phyloP scores from a whole-genome alignment of 2,888 invertebrate species.

The Trachelus tabidus region DNA sequence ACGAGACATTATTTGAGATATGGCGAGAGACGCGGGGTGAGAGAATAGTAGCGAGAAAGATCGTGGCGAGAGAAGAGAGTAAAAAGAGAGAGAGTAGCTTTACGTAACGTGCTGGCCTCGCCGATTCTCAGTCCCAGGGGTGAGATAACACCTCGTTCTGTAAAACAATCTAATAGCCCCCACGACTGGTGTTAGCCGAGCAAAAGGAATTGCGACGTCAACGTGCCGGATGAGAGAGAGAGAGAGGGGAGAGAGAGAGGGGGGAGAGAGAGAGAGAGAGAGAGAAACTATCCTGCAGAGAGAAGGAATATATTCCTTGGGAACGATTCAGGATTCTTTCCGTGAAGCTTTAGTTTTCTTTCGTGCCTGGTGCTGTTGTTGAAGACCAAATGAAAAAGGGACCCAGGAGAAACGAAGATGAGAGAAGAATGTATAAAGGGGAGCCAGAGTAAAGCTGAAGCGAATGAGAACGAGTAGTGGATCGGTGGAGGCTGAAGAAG shows the following conservation, averaged over 20 bases:
- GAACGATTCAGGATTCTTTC: not conserved
- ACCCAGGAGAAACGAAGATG: not conserved
- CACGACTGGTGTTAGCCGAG: slow-evolving; percentile 31
- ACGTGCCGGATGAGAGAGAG: not conserved
- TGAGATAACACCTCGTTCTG: slow-evolving; percentile 36
- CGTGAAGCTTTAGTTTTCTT: not conserved
- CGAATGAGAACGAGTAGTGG: not conserved
- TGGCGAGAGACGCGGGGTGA: not conserved
- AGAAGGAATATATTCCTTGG: not conserved
- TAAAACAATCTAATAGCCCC: slow-evolving; percentile 39
- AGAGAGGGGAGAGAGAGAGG: not conserved
- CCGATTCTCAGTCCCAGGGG: slow-evolving; percentile 32
- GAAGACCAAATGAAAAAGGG: not conserved
- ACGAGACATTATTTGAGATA: not conserved
- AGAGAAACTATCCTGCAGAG: not conserved
- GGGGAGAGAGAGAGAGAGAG: not conserved
- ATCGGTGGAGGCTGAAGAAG: slow-evolving; percentile 34
- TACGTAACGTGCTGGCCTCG: slow-evolving; percentile 46
- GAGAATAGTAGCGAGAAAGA: not conserved
- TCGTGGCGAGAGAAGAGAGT: not conserved
- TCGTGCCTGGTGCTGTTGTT: not conserved
- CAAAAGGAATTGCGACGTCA: not conserved
- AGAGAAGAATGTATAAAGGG: not conserved
- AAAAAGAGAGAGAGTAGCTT: slow-evolving; percentile 41
- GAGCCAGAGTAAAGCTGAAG: not conserved